phyloP scores from a whole-genome alignment of 2,888 invertebrate genomes.

The Penaeus monodon region DNA sequence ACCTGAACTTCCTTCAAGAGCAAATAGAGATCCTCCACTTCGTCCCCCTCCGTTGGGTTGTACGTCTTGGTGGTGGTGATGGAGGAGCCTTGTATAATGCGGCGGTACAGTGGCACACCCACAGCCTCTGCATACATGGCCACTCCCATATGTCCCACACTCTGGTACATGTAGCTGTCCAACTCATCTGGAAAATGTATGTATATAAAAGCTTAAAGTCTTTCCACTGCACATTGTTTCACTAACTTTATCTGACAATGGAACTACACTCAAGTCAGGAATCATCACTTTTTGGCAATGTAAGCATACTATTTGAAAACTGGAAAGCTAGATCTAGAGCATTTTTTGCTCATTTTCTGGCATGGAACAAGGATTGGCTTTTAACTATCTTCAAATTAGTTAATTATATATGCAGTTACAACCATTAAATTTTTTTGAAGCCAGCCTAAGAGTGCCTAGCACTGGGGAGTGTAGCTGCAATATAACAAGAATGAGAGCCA shows the following conservation, averaged over 20 bases:
- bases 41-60: constrained; percentile 83
- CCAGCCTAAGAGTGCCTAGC: too few relatives aligned
- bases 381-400: too few relatives aligned
- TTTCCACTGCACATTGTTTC: background rate
- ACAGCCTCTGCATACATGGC: constrained; percentile 92
- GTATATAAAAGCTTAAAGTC: too few relatives aligned
- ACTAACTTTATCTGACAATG: background rate
- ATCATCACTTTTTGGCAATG: background rate
- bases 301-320: background rate
- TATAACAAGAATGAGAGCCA: too few relatives aligned
- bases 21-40: constrained; percentile 95
- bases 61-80: constrained; percentile 82
- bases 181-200: constrained; percentile 80
- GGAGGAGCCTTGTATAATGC: constrained; percentile 87
- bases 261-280: constrained; percentile 16
- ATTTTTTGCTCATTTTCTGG: too few relatives aligned
- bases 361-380: too few relatives aligned
- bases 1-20: constrained; percentile 84
- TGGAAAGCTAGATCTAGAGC: background rate
- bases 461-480: too few relatives aligned
- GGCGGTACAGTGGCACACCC: constrained; percentile 89
- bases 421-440: too few relatives aligned
- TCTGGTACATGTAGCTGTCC: constrained; percentile 99
- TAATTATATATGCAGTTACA: too few relatives aligned
- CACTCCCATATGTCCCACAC: constrained; percentile 96